Evolutionary conservation across 2,797 vertebrate genomes (phyloP).

Genomic region (Luscinia luscinia): DNA sequence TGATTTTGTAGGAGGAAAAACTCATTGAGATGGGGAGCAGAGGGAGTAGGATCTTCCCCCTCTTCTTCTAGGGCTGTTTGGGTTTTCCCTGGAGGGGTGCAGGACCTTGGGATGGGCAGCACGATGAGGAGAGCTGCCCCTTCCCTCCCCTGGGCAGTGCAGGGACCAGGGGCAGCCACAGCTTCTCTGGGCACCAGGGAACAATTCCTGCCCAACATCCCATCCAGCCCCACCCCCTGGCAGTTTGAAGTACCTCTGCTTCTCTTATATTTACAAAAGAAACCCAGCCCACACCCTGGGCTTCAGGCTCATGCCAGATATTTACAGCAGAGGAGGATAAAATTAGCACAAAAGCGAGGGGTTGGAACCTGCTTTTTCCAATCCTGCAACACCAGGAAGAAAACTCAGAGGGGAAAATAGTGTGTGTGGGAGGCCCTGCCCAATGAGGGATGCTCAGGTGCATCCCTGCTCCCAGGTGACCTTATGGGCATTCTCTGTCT

Average conservation of each 20-base stretch:
- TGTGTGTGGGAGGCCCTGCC: background rate
- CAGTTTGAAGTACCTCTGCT: background rate
- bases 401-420: background rate
- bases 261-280: background rate
- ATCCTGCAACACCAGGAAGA: background rate
- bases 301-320: background rate
- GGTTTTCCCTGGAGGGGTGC: background rate
- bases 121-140: background rate
- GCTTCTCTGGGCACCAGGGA: background rate
- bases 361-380: background rate
- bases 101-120: background rate
- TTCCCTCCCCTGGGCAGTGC: background rate
- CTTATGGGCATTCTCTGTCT: background rate
- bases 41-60: background rate
- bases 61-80: background rate
- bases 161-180: background rate
- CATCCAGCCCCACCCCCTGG: background rate
- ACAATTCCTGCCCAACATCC: background rate
- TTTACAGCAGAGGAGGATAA: background rate
- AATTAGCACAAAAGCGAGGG: background rate
- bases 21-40: accelerated
- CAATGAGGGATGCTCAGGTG: background rate
- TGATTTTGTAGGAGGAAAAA: background rate
- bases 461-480: background rate
- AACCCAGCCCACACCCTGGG: background rate